These are phyloP conservation scores for Aporophyla lueneburgensis DNA, from an alignment of 2,888 invertebrate species.

Conservation along the genomic window DNA sequence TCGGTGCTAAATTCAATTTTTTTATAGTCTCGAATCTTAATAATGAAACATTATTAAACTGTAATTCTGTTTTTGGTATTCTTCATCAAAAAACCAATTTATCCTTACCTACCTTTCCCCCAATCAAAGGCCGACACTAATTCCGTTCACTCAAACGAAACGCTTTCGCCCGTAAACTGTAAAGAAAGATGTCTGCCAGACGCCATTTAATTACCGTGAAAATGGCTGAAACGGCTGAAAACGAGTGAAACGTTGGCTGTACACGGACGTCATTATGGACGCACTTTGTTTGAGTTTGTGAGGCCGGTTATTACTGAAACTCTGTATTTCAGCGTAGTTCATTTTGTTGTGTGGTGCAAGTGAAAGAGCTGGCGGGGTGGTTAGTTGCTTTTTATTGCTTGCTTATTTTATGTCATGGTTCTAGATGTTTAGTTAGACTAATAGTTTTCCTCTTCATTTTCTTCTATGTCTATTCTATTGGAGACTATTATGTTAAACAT, in stretches of 20 bases:
- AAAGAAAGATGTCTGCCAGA: slow-evolving; percentile 62
- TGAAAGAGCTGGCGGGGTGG: neutral
- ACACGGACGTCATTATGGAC: slow-evolving; percentile 71
- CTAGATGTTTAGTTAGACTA: neutral
- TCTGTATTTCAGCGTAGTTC: slow-evolving; percentile 73
- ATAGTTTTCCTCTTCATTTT: neutral
- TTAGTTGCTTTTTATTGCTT: neutral
- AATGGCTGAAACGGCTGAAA: slow-evolving; percentile 72
- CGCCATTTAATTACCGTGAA: slow-evolving; percentile 74
- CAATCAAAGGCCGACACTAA: slow-evolving; percentile 46
- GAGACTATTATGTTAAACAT: too few relatives aligned
- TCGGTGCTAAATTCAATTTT: neutral
- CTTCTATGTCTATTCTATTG: neutral
- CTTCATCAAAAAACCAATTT: neutral
- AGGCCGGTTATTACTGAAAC: slow-evolving; percentile 74
- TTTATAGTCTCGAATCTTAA: too few relatives aligned
- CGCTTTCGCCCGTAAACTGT: slow-evolving; percentile 46
- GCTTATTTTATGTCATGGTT: neutral
- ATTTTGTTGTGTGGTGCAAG: slow-evolving; percentile 62
- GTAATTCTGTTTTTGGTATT: neutral
- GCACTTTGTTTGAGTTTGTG: slow-evolving; percentile 75
- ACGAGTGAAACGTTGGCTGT: slow-evolving; percentile 59
- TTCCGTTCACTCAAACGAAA: slow-evolving; percentile 43
- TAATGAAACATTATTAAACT: neutral
- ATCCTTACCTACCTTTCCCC: neutral